Evolutionary conservation across 2,888 invertebrate genomes (phyloP).

Genomic region (Zygothrica quintamaculata): DNA sequence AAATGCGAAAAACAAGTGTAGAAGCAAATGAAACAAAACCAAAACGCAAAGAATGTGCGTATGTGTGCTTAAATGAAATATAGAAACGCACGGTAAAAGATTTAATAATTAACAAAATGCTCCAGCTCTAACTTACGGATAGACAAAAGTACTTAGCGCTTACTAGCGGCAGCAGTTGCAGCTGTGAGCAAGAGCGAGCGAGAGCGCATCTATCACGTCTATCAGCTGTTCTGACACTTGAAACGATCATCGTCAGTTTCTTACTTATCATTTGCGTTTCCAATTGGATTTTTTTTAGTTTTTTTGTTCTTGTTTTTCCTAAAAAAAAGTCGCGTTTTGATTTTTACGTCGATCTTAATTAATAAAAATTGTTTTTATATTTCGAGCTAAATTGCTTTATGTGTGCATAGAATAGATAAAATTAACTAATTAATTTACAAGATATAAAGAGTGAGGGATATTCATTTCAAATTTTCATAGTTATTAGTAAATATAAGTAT

Average conservation of each 20-base stretch:
- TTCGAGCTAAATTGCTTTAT: conserved; percentile 41
- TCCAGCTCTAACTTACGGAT: conserved; percentile 33
- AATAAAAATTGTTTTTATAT: conserved; percentile 53
- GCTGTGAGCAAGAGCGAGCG: conserved; percentile 45
- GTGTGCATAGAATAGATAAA: conserved; percentile 30
- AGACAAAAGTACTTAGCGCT: conserved; percentile 27
- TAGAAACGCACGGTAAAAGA: conserved; percentile 44
- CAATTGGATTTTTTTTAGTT: conserved; percentile 8
- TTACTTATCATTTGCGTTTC: conserved; percentile 11
- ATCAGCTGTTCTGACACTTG: conserved; percentile 76
- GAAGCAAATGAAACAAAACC: conserved; percentile 59
- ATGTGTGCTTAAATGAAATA: conserved; percentile 30
- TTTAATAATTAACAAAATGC: conserved; percentile 57
- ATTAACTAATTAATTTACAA: conserved; percentile 10
- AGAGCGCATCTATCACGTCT: conserved; percentile 45
- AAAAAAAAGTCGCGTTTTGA: conserved; percentile 45
- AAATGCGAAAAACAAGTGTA: conserved; percentile 50
- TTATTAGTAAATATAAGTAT: not conserved
- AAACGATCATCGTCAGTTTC: conserved; percentile 63
- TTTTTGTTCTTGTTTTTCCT: conserved; percentile 20
- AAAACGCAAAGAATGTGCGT: conserved; percentile 35
- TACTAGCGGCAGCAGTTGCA: conserved; percentile 23
- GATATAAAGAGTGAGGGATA: not conserved
- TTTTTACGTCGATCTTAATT: conserved; percentile 49
- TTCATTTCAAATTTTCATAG: no score